phyloP scores from a whole-genome alignment of 2,113 vertebrate genomes.

The Mobula birostris region DNA sequence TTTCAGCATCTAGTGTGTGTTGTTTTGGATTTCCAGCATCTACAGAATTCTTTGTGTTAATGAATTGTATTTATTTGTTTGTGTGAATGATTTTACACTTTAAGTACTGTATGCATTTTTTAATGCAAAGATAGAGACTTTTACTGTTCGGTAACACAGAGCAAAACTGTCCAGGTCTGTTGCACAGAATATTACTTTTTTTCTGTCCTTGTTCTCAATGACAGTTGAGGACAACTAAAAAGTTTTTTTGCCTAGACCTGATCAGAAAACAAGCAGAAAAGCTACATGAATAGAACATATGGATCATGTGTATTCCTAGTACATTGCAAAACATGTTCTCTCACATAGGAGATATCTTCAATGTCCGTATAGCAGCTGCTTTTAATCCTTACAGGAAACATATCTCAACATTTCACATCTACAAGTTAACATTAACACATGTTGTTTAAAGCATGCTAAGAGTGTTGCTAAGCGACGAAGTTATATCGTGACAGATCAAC shows the following conservation, averaged over 20 bases:
- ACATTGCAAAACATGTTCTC: neutral
- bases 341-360: neutral
- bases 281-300: neutral
- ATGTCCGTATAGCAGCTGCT: neutral
- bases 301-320: neutral
- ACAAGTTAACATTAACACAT: neutral
- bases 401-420: neutral
- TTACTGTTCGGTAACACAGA: neutral
- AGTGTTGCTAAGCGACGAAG: slow-evolving; percentile 16
- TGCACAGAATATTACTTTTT: neutral
- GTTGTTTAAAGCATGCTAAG: neutral
- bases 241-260: neutral
- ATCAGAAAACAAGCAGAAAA: neutral
- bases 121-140: neutral
- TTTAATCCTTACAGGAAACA: neutral
- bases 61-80: too few species aligned
- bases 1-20: too few species aligned
- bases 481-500: slow-evolving; percentile 7
- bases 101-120: too few species aligned
- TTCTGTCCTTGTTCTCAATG: neutral
- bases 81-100: too few species aligned
- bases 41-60: too few species aligned
- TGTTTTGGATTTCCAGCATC: too few species aligned
- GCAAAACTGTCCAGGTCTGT: neutral
- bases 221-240: neutral